phyloP scores from a whole-genome alignment of 2,797 vertebrate species.

The Antennarius maculatus region DNA sequence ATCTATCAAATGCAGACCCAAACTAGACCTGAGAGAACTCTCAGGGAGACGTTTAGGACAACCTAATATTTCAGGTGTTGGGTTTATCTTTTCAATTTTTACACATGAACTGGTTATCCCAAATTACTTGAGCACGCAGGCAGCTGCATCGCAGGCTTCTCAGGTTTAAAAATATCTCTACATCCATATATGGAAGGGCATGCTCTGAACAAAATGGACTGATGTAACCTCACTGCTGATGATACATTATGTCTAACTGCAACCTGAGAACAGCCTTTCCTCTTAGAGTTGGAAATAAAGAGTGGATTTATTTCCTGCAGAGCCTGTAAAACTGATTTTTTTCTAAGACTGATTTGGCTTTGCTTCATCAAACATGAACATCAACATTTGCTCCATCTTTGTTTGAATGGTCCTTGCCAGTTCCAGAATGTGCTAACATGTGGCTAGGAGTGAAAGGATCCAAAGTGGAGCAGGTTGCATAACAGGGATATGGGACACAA shows the following conservation, averaged over 20 bases:
- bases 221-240: slow-evolving; percentile 36
- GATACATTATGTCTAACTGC: slow-evolving; percentile 43
- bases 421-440: slow-evolving; percentile 31
- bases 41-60: slow-evolving; percentile 16
- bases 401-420: slow-evolving; percentile 15
- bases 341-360: neutral
- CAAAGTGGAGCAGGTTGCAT: slow-evolving; percentile 72
- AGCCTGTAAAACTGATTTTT: neutral
- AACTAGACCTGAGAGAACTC: slow-evolving; percentile 11
- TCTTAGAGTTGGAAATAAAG: slow-evolving; percentile 21
- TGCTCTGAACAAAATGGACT: slow-evolving; percentile 33
- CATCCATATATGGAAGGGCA: slow-evolving; percentile 39
- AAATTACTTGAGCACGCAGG: slow-evolving; percentile 59
- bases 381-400: slow-evolving; percentile 13
- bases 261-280: slow-evolving; percentile 25
- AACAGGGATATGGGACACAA: slow-evolving; percentile 64
- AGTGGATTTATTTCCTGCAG: slow-evolving; percentile 8
- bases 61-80: slow-evolving; percentile 42
- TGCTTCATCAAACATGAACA: neutral
- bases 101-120: slow-evolving; percentile 62
- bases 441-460: slow-evolving; percentile 46
- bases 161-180: slow-evolving; percentile 59
- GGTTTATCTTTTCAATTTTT: slow-evolving; percentile 49
- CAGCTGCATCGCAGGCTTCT: slow-evolving; percentile 50
- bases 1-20: neutral